Conservation (phyloP, 2,888 invertebrate genomes). For the Orchestes rusci region DNA sequence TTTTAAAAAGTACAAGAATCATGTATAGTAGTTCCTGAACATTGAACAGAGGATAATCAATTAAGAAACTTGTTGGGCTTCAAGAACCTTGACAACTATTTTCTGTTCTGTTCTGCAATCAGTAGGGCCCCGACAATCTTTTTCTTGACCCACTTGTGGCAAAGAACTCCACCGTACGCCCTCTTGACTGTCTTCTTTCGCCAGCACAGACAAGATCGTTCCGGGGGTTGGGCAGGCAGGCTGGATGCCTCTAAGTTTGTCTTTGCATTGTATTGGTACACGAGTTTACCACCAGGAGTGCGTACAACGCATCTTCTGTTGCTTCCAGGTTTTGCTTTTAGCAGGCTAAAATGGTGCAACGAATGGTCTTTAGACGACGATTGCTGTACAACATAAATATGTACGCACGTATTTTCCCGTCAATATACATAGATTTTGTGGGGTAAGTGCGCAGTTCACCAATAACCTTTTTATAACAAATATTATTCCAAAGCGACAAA, state of each 20-base stretch:
- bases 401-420: too few species aligned
- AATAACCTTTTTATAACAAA: too few species aligned
- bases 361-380: too few species aligned
- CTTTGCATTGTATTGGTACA: slow-evolving; percentile 98
- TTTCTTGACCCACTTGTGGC: slow-evolving; percentile 94
- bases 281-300: slow-evolving; percentile 95
- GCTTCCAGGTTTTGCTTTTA: too few species aligned
- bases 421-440: too few species aligned
- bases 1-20: too few species aligned
- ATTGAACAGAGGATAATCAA: too few species aligned
- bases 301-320: slow-evolving; percentile 86
- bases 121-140: slow-evolving; percentile 98
- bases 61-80: slow-evolving; percentile 70
- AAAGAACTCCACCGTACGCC: slow-evolving; percentile 94
- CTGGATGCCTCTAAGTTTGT: slow-evolving; percentile 86
- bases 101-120: slow-evolving; percentile 99
- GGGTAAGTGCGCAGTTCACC: too few species aligned
- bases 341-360: too few species aligned
- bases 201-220: slow-evolving; percentile 85
- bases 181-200: slow-evolving; percentile 96
- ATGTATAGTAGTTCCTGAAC: too few species aligned
- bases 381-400: too few species aligned
- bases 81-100: slow-evolving; percentile 92
- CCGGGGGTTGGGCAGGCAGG: slow-evolving; percentile 91
- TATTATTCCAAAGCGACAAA: too few species aligned